phyloP scores from a whole-genome alignment of 2,797 vertebrate genomes.

The Cirrhinus molitorella region DNA sequence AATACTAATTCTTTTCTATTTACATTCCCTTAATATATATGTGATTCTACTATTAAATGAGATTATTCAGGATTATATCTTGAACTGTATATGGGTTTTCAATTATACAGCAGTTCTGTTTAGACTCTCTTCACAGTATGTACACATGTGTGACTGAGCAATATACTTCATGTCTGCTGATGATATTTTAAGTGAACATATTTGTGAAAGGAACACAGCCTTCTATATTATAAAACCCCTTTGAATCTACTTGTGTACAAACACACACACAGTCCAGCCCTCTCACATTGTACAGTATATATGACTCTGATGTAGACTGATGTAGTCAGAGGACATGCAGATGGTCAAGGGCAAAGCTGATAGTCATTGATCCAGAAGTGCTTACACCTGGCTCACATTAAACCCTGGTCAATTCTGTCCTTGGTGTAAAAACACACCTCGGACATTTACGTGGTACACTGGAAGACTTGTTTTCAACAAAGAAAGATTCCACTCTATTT shows the following conservation, averaged over 20 bases:
- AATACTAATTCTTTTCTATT: constrained; percentile 44
- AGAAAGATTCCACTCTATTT: constrained; percentile 28
- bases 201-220: constrained; percentile 35
- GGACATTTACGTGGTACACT: constrained; percentile 45
- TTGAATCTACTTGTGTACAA: constrained; percentile 26
- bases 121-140: constrained; percentile 54
- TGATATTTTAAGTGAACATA: constrained; percentile 13
- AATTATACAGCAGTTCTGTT: constrained; percentile 42
- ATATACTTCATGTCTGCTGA: constrained; percentile 26
- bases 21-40: constrained; percentile 50
- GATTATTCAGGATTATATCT: constrained; percentile 44
- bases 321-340: constrained; percentile 41
- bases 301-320: constrained; percentile 27
- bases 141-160: constrained; percentile 48
- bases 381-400: constrained; percentile 38
- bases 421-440: constrained; percentile 53
- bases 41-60: constrained; percentile 37
- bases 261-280: constrained; percentile 20
- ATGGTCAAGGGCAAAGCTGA: constrained; percentile 46
- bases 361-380: constrained; percentile 48
- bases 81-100: constrained; percentile 45
- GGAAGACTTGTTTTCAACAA: constrained; percentile 62
- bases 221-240: constrained; percentile 22
- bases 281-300: constrained; percentile 12
- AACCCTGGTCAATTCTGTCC: constrained; percentile 54